phyloP scores from a whole-genome alignment of 2,797 vertebrate genomes.

The Synaphobranchus kaupii region DNA sequence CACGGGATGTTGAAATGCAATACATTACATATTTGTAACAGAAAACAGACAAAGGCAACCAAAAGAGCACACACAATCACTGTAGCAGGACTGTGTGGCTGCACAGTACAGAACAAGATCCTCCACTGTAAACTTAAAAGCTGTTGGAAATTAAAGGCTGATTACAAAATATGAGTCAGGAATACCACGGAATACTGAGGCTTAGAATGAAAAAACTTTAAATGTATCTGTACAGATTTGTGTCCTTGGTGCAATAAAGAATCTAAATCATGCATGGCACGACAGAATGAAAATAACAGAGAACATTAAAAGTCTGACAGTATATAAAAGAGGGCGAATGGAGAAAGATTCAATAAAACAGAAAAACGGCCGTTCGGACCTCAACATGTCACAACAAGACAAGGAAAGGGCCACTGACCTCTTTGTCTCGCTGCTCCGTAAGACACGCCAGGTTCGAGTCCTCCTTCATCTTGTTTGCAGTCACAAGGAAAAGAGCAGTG shows the following conservation, averaged over 20 bases:
- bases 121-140: no score
- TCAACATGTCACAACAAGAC: background rate
- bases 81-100: no score
- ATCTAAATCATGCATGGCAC: background rate
- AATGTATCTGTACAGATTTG: background rate
- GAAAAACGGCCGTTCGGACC: no score
- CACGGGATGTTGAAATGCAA: no score
- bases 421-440: slow-evolving; percentile 84
- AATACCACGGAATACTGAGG: background rate
- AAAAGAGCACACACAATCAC: no score
- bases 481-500: slow-evolving; percentile 80
- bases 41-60: background rate
- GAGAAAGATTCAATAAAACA: background rate
- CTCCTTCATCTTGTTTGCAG: slow-evolving; percentile 75
- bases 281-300: background rate
- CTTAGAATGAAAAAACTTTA: background rate
- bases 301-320: background rate
- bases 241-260: background rate
- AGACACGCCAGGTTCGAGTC: slow-evolving; percentile 78
- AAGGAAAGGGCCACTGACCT: slow-evolving; percentile 63
- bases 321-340: background rate
- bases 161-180: no score
- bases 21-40: background rate
- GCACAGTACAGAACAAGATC: no score
- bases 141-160: no score